These are phyloP conservation scores for Malurus melanocephalus DNA, from an alignment of 2,113 vertebrate species.

Conservation along the genomic window DNA sequence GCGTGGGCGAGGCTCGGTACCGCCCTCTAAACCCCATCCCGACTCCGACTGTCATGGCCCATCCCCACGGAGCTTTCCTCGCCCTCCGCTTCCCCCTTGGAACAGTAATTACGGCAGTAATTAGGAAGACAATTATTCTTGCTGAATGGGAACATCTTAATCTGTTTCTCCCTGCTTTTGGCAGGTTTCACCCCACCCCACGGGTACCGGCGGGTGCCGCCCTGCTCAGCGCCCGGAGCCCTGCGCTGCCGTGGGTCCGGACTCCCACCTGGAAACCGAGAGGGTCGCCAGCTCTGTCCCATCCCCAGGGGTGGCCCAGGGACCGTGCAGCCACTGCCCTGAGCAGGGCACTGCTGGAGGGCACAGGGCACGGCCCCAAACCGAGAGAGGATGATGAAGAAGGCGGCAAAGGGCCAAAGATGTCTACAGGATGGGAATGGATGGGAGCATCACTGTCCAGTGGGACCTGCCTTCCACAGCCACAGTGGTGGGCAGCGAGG, in stretches of 20 bases:
- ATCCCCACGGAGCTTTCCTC: neutral
- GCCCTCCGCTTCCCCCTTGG: neutral
- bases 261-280: accelerated
- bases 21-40: neutral
- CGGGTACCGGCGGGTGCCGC: neutral
- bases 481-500: accelerated
- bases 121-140: conserved; percentile 23
- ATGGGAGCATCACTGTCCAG: accelerated
- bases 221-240: neutral
- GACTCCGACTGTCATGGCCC: neutral
- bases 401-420: neutral
- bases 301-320: accelerated
- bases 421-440: neutral
- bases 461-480: neutral
- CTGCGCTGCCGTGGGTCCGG: accelerated
- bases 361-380: neutral
- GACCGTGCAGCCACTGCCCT: accelerated
- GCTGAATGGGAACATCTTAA: conserved; percentile 19
- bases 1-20: accelerated
- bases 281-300: neutral
- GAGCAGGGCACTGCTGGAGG: neutral
- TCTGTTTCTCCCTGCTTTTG: neutral
- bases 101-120: conserved; percentile 8
- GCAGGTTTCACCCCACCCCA: neutral
- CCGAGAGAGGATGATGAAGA: neutral